Base-by-base conservation (phyloP, 37 sponge, comb jelly and placozoan genomes). In the Hormiphora californensis region DNA sequence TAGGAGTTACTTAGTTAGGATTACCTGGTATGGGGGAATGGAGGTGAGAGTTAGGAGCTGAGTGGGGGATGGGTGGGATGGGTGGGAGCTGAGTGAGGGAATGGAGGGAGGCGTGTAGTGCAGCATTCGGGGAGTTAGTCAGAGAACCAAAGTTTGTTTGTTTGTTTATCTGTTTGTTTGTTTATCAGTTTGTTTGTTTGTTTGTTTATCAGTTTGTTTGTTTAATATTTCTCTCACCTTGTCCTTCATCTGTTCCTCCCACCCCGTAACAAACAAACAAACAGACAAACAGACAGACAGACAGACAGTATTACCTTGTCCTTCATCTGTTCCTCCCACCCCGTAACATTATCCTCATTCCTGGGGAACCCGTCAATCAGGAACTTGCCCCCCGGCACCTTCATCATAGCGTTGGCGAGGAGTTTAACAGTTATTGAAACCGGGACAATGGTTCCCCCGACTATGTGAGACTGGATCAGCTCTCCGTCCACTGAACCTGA, bases 321-420 rank as follows among this genome's bases (percentile, higher is more conserved):
- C 3, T 40, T 43, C 90, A 95, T 93, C 53, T 89, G 59, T 32
- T 63, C 90, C 85, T 93, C 88, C 96, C 96, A 95, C 3, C 96
- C 96, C 0, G 63, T 54, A 40, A 93, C 44, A 65, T 95, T 95
- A 87, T 95, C 91, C 54, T 92, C 89, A 49, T 95, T 95, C 17
- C 96, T 61, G 5, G 96, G 96, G 37, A 93, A 95, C 15, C 96
- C 96, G 69, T 95, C 96, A 54, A 95, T 91, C 32, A 95, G 88
- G 54, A 95, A 95, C 89, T 92, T 93, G 23, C 90, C 86, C 9
- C 27, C 33, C 0, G 78, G 36, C 49, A 86, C 90, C 25, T 69
- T 85, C 36, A 88, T 86, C 92, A 95, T 95, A 28, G 92, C 92
- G 81, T 91, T 87, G 17, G 90, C 87, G 15, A 96, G 49, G 40